A percentile compares a stretch with the other conserved stretches of the same genome.
These are phyloP conservation scores for Brachyptera putata DNA, from an alignment of 2,888 invertebrate genomes.

Conservation along the genomic window DNA sequence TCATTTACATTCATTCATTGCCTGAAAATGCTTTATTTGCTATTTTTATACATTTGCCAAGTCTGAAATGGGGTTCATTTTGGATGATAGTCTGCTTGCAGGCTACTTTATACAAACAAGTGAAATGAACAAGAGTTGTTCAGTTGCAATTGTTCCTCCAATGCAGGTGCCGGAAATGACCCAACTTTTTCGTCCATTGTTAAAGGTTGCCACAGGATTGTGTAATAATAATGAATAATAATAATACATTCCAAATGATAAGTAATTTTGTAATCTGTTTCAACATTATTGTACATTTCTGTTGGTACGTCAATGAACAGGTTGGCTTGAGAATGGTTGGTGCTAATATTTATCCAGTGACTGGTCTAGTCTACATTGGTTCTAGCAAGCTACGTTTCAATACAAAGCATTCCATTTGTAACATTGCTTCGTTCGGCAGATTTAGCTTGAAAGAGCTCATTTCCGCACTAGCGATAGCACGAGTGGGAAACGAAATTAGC, in stretches of 20 bases:
- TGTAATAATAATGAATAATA: background rate
- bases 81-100: no score
- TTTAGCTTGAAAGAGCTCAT: no score
- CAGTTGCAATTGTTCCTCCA: constrained; percentile 1
- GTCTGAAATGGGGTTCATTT: background rate
- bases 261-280: constrained; percentile 4
- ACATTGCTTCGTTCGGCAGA: background rate
- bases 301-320: background rate
- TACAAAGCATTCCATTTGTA: background rate
- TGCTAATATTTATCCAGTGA: background rate
- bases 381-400: background rate
- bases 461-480: no score
- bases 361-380: background rate
- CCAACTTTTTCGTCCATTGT: no score
- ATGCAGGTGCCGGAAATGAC: no score
- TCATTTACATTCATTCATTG: no score
- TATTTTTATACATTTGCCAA: background rate
- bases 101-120: no score
- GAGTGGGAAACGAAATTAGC: no score
- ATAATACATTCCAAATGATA: constrained; percentile 4
- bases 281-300: background rate
- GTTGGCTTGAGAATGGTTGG: background rate
- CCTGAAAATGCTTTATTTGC: background rate
- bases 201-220: no score
- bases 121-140: no score